A percentile compares a stretch with the other conserved stretches of the same genome.
These are phyloP conservation scores for Ditula angustiorana DNA, from an alignment of 2,888 invertebrate genomes.

Conservation along the genomic window DNA sequence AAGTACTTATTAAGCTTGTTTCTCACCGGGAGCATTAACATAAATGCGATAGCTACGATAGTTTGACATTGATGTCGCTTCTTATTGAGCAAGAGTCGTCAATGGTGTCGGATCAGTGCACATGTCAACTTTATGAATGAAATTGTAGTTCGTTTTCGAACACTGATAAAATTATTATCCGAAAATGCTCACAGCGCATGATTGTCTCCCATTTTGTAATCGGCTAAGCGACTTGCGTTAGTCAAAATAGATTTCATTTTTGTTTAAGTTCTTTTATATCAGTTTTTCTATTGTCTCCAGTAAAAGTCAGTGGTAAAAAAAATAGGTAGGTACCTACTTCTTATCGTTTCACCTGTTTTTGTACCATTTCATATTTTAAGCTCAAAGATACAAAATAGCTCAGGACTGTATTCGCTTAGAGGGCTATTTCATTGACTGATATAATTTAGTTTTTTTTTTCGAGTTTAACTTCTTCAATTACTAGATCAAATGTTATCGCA, in stretches of 20 bases:
- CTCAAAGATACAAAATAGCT: not conserved
- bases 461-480: slow-evolving; percentile 13
- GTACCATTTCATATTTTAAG: not conserved
- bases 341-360: not conserved
- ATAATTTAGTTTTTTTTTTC: slow-evolving; percentile 6
- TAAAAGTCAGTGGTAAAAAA: not conserved
- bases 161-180: too few species aligned
- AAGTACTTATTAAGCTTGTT: too few species aligned
- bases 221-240: slow-evolving; percentile 3
- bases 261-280: slow-evolving; percentile 25
- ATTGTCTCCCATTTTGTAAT: too few species aligned
- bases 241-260: slow-evolving; percentile 22
- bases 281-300: slow-evolving; percentile 11
- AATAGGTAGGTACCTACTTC: not conserved
- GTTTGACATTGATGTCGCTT: too few species aligned
- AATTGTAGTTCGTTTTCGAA: not conserved
- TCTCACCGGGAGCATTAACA: too few species aligned
- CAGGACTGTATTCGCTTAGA: not conserved
- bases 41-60: too few species aligned
- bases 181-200: not conserved
- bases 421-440: not conserved
- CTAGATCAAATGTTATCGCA: slow-evolving; percentile 34
- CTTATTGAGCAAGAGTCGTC: too few species aligned
- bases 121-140: not conserved
- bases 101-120: not conserved